A percentile compares a stretch with the other conserved stretches of the same genome.
Evolutionary conservation across 2,797 vertebrate genomes (phyloP).

Genomic region (Alca torda): DNA sequence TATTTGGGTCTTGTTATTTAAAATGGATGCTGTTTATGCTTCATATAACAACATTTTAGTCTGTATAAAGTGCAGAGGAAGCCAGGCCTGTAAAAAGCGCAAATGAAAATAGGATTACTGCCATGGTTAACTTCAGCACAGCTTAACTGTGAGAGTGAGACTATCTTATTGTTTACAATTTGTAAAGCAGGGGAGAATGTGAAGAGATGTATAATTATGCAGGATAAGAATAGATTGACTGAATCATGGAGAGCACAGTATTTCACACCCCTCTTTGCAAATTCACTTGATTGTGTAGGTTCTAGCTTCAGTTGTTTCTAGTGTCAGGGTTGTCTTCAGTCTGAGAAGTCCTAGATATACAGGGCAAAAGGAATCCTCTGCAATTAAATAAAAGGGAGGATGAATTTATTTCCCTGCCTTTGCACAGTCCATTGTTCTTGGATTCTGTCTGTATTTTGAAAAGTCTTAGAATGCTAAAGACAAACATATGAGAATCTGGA

Average conservation of each 20-base stretch:
- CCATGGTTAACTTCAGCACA: background rate
- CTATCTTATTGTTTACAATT: background rate
- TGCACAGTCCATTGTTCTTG: slow-evolving; percentile 58
- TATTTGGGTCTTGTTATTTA: background rate
- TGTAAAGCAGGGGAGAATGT: background rate
- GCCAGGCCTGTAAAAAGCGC: background rate
- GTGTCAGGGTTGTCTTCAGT: background rate
- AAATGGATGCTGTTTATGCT: slow-evolving; percentile 7
- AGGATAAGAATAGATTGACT: background rate
- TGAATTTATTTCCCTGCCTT: slow-evolving; percentile 54
- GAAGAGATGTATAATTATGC: background rate
- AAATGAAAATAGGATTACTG: background rate
- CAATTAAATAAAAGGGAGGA: slow-evolving; percentile 13
- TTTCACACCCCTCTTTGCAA: background rate
- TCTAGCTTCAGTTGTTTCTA: background rate
- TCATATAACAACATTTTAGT: background rate
- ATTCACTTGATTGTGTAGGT: background rate
- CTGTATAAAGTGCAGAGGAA: background rate
- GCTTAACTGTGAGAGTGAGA: background rate
- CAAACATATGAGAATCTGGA: slow-evolving; percentile 67
- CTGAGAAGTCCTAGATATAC: background rate
- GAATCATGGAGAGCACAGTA: background rate
- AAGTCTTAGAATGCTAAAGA: slow-evolving; percentile 68
- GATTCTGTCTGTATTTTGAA: slow-evolving; percentile 64
- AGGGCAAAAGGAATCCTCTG: background rate